phyloP scores from a whole-genome alignment of 1,140 invertebrate species.

The Atta colombica region DNA sequence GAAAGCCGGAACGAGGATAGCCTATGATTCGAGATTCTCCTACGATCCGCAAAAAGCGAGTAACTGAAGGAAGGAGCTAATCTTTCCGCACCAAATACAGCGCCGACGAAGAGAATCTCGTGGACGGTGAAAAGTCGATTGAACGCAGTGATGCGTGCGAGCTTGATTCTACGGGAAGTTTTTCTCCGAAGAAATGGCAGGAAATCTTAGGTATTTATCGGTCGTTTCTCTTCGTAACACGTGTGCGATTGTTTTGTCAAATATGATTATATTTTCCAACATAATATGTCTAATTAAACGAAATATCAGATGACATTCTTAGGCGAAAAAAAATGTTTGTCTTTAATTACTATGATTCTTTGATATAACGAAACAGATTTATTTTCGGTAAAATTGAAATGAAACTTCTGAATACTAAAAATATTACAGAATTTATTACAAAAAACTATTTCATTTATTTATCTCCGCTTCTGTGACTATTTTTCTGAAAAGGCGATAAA shows the following conservation, averaged over 20 bases:
- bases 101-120: conserved; percentile 58
- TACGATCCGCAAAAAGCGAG: conserved; percentile 36
- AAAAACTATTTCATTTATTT: neutral
- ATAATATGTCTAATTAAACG: conserved; percentile 20
- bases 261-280: conserved; percentile 65
- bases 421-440: neutral
- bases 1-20: neutral
- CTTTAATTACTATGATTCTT: neutral
- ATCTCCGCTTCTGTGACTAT: too few species aligned
- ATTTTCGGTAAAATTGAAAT: neutral
- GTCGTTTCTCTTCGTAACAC: conserved; percentile 69
- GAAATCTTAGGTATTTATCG: conserved; percentile 85
- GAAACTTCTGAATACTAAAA: neutral
- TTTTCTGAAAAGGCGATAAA: too few species aligned
- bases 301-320: neutral
- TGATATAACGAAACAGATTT: neutral
- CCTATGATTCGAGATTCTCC: conserved; percentile 6
- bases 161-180: conserved; percentile 57
- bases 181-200: conserved; percentile 60
- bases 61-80: conserved; percentile 59
- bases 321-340: neutral
- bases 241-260: conserved; percentile 77
- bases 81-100: conserved; percentile 76
- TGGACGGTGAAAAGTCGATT: conserved; percentile 74
- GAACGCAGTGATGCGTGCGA: conserved; percentile 81